phyloP scores from a whole-genome alignment of 2,797 vertebrate species.

The Mycteria americana region DNA sequence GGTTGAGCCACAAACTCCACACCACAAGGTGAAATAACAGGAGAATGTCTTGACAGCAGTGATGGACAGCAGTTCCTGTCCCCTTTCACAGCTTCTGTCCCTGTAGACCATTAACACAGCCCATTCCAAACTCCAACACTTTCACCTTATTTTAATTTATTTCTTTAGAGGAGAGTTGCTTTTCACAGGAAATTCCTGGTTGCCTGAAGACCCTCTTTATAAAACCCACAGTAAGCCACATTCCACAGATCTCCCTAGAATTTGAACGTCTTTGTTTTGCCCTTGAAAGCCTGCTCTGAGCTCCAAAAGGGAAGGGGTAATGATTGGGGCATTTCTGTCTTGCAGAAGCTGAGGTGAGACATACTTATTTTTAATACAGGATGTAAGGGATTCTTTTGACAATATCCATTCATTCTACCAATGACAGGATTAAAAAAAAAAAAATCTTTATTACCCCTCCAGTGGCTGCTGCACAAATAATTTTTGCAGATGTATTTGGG shows the following conservation, averaged over 20 bases:
- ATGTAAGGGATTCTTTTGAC: slow-evolving; percentile 47
- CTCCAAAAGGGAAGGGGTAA: slow-evolving; percentile 37
- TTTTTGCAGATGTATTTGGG: slow-evolving; percentile 38
- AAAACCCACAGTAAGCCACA: slow-evolving; percentile 1
- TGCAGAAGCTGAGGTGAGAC: slow-evolving; percentile 29
- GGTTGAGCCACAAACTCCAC: neutral
- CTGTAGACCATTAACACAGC: neutral
- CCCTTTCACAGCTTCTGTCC: neutral
- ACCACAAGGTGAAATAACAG: neutral
- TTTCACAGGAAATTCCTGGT: slow-evolving; percentile 42
- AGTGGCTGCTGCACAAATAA: slow-evolving; percentile 23
- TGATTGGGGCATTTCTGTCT: neutral
- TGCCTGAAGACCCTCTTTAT: slow-evolving; percentile 21
- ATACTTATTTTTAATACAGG: slow-evolving; percentile 52
- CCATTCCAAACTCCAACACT: neutral
- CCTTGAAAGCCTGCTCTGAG: slow-evolving; percentile 2
- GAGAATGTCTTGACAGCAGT: neutral
- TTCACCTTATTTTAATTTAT: slow-evolving; percentile 42
- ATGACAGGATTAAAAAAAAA: neutral
- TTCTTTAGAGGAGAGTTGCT: neutral
- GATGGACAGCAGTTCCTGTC: neutral
- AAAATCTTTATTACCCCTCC: slow-evolving; percentile 30
- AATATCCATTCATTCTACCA: slow-evolving; percentile 37
- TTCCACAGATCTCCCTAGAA: slow-evolving; percentile 49
- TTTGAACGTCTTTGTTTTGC: slow-evolving; percentile 17